Base-by-base conservation (phyloP, 2,888 invertebrate species). In the Clistopyga incitator region DNA sequence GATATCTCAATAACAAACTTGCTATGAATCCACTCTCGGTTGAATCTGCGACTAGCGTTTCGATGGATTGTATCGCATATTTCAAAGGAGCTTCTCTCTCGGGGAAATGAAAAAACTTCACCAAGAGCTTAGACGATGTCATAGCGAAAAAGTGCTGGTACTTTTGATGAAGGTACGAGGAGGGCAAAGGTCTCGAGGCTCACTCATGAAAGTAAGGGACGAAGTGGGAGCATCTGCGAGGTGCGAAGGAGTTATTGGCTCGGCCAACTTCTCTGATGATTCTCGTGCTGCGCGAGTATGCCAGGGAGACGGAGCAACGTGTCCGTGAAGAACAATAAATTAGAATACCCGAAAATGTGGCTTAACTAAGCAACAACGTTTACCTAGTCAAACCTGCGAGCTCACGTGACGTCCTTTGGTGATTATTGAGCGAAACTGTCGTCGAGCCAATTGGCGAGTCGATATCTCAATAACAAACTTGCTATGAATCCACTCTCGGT, bases 81-180 rank as follows among this genome's bases (percentile, higher is more conserved):
- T 29, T n/a, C 34, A 65, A 74, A 52, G 29, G 45, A 64, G 10
- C 42, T 64, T 11, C 11, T 34, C 11, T 6, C 29, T 61, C 45
- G 42, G 15, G 25, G n/a, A 25, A 78, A 82, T 70, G 29, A 68
- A n/a, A 20, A 20, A 82, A 82, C 75, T 70, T 79, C 29, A 13
- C 23, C 15, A 15, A n/a, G 47, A 82, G 42, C 45, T 34, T 50
- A 59, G 18, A 29, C 50, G 38, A 42, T 13, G 42, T 56, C n/a
- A 18, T 52, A 64, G 70, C 23, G 74, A 82, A 11, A 25, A 20
- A 29, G 64, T 38, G 29, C 6, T 18, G 2, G 61, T 18, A 15
- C 15, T 59, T 29, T 4, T 34, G 61, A 42, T 20, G 18, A 38
- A 20, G 11, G 18, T 38, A 38, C 11, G 11, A 18, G 29, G n/a